Evolutionary conservation across 2,113 vertebrate species (phyloP), one percentile per base, ranked within the genome.

Genomic region (Brachionichthys hirsutus): DNA sequence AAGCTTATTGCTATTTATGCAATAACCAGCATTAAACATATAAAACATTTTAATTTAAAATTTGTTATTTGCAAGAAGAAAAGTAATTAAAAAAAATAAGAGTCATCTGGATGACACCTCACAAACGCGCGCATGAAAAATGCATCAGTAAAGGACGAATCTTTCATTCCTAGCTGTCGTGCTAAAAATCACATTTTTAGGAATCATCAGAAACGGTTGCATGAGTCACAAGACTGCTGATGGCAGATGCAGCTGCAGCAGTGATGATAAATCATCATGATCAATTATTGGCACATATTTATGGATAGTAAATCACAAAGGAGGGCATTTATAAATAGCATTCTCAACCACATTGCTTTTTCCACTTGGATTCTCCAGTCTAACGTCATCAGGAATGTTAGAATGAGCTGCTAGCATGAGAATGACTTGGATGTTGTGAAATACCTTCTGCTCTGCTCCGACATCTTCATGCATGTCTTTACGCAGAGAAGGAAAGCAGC

Each of bases 341-440:
- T 50, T 68, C 24, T 20, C 44, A 67, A 67, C 46, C 61, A 40
- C 65, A 67, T 81, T 85, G 73, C 74, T 81, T 86, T 63, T 84
- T 83, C 71, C 54, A 68, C 65, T 75, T 73, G 61, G 62, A 59
- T 70, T 52, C 8, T 9, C 30, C 43, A 75, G 51, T 62, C 47
- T 68, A 50, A 57, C 56, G 44, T 71, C 52, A 54, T 42, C 47
- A 34, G 55, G 17, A 50, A 17, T 12, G 16, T 52, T 19, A 58
- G 45, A 60, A 46, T 54, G 16, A 49, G 14, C 44, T 50, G 18
- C 38, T 34, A 19, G 14, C 16, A 12, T n/a, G 17, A 53, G 15
- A 41, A 13, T 36, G 3, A 14, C 42, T 52, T 12, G 22, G 53
- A 35, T 75, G 50, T 40, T 46, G 6, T 60, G n/a, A 52, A 48